Base-by-base conservation (phyloP, 2,888 invertebrate species). In the Platycnemis pennipes region DNA sequence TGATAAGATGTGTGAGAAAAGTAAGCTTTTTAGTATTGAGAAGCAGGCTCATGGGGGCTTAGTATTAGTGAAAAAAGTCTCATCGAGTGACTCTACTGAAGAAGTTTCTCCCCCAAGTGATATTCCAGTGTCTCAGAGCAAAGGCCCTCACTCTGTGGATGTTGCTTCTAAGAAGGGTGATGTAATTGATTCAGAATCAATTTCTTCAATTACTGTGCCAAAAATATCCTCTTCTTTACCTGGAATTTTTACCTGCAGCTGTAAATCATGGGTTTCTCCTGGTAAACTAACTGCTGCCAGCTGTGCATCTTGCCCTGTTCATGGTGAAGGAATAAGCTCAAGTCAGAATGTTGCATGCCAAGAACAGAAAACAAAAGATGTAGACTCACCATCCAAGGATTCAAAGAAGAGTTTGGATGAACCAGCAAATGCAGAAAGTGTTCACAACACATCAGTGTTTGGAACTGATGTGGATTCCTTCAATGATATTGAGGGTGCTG, bases 401-500 rank as follows among this genome's bases (percentile, higher is more conserved):
- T 53, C 85, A 94, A 86, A 31, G 16, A 94, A 94, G 31, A 49
- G 94, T 86, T 11, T 46, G 26, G 94, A 53, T 87, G 86, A 63
- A 31, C 53, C 42, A 26, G 42, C n/a, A 22, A 94, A 94, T 86
- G 86, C 56, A 87, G 94, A 94, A 63, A 91, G 91, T 91, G 56
- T 91, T 8, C 91, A 91, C 63, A 91, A 91, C n/a, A 44, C 91
- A 26, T 91, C 91, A 63, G 91, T 63, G n/a, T 91, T 91, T 91
- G 91, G 91, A 63, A 91, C 91, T 22, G 91, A 91, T 91, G 91
- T 91, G 26, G 91, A 91, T 91, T 91, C 91, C 7, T 63, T 91
- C 63, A 91, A 91, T 91, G 91, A 91, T n/a, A 91, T 91, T 91
- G 91, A 91, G 44, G 63, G 91, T 91, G 91, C 53, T 44, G 91